A percentile compares a stretch with the other conserved stretches of the same genome.
phyloP scores from a whole-genome alignment of 2,113 vertebrate genomes.

The Caranx melampygus region DNA sequence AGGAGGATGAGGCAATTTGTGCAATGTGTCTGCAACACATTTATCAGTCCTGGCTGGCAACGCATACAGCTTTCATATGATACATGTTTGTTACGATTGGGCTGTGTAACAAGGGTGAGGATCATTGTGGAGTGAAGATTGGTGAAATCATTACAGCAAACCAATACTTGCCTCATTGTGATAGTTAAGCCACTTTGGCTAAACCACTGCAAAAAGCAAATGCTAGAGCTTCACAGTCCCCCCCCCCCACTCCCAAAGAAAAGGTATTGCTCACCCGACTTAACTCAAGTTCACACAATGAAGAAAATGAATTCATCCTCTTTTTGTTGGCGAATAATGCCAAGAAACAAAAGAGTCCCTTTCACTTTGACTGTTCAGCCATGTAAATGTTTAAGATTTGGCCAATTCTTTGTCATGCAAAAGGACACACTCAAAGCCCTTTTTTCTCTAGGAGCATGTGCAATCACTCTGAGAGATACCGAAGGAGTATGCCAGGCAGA shows the following conservation, averaged over 20 bases:
- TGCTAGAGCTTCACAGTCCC: not conserved
- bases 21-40: slow-evolving; percentile 74
- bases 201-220: slow-evolving; percentile 34
- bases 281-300: slow-evolving; percentile 49
- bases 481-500: slow-evolving; percentile 41
- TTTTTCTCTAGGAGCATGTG: slow-evolving; percentile 42
- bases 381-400: slow-evolving; percentile 65
- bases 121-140: slow-evolving; percentile 31
- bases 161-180: slow-evolving; percentile 18
- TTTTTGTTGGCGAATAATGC: slow-evolving; percentile 48
- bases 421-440: slow-evolving; percentile 53
- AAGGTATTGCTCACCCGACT: slow-evolving; percentile 33
- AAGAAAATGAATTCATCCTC: slow-evolving; percentile 31
- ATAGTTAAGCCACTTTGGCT: slow-evolving; percentile 32
- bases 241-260: not conserved
- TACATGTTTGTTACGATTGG: slow-evolving; percentile 40
- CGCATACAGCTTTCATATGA: slow-evolving; percentile 42
- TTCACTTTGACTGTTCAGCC: slow-evolving; percentile 64
- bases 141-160: slow-evolving; percentile 46
- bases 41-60: slow-evolving; percentile 64
- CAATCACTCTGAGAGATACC: slow-evolving; percentile 48
- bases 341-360: slow-evolving; percentile 58
- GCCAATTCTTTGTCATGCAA: slow-evolving; percentile 67
- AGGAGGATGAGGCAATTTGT: slow-evolving; percentile 78
- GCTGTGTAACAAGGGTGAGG: slow-evolving; percentile 26